These are phyloP conservation scores for Orycteropus afer DNA, from an alignment of 2,113 vertebrate genomes.

Conservation along the genomic window DNA sequence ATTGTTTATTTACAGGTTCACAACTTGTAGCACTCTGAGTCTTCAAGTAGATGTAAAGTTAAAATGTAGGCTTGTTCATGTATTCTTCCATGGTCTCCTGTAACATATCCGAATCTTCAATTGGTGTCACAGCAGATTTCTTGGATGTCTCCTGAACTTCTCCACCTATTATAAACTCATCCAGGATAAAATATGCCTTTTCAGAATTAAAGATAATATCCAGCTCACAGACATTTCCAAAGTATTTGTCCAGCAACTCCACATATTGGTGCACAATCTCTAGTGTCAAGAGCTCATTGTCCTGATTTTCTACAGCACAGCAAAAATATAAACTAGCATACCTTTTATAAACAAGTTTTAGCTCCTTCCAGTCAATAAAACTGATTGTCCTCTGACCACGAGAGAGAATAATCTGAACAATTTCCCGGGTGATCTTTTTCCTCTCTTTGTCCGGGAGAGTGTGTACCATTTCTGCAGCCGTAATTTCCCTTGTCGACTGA, in stretches of 20 bases:
- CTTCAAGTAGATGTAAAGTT: conserved; percentile 70
- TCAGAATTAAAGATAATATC: conserved; percentile 99
- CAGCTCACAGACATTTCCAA: conserved; percentile 96
- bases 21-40: conserved; percentile 9
- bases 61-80: conserved; percentile 94
- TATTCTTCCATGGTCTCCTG: conserved; percentile 97
- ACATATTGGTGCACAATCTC: conserved; percentile 95
- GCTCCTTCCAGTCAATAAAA: conserved; percentile 97
- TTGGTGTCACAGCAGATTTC: conserved; percentile 86
- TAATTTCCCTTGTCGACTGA: conserved; percentile 98
- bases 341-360: conserved; percentile 99
- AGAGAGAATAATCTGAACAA: conserved; percentile 93
- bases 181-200: conserved; percentile 97
- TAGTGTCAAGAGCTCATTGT: conserved; percentile 94
- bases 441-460: conserved; percentile 94
- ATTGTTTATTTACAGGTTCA: conserved; percentile 15
- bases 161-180: conserved; percentile 95
- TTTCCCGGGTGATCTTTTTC: conserved; percentile 96
- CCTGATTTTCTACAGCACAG: conserved; percentile 90
- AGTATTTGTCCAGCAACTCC: conserved; percentile 96
- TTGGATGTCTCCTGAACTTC: conserved; percentile 96
- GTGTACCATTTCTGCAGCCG: conserved; percentile 98
- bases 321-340: conserved; percentile 97
- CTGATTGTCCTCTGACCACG: conserved; percentile 94
- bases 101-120: conserved; percentile 93